phyloP scores from a whole-genome alignment of 2,888 invertebrate species.

The Teleiodes luculella region DNA sequence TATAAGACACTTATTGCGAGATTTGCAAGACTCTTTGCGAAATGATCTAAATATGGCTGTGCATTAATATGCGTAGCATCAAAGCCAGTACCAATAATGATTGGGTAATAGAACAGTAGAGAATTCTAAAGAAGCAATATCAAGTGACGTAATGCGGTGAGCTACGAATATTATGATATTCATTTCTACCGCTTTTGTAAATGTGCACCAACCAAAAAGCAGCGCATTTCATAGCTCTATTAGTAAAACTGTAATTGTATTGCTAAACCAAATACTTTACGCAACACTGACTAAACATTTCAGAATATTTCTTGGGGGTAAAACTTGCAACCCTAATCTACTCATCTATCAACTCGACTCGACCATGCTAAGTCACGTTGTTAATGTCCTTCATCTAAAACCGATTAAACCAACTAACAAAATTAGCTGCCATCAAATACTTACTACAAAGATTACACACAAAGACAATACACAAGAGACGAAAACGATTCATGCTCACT shows the following conservation, averaged over 20 bases:
- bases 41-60: constrained; percentile 9
- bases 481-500: background rate
- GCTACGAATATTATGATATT: constrained; percentile 23
- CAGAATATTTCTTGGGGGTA: no score
- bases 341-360: background rate
- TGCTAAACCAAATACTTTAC: no score
- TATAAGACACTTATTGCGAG: no score
- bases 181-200: constrained; percentile 17
- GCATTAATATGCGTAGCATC: constrained; percentile 37
- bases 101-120: constrained; percentile 40
- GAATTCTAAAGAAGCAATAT: constrained; percentile 46
- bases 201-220: constrained; percentile 9
- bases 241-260: no score
- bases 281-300: no score
- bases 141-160: constrained; percentile 42
- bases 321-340: background rate
- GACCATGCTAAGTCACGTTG: background rate
- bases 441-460: background rate
- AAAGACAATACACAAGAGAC: background rate
- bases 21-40: background rate
- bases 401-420: constrained; percentile 14
- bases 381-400: constrained; percentile 19
- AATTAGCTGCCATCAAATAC: constrained; percentile 9
- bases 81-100: constrained; percentile 40
- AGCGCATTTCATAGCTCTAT: no score